These are phyloP conservation scores for Sandelia bainsii DNA, from an alignment of 2,797 vertebrate species.

Conservation along the genomic window DNA sequence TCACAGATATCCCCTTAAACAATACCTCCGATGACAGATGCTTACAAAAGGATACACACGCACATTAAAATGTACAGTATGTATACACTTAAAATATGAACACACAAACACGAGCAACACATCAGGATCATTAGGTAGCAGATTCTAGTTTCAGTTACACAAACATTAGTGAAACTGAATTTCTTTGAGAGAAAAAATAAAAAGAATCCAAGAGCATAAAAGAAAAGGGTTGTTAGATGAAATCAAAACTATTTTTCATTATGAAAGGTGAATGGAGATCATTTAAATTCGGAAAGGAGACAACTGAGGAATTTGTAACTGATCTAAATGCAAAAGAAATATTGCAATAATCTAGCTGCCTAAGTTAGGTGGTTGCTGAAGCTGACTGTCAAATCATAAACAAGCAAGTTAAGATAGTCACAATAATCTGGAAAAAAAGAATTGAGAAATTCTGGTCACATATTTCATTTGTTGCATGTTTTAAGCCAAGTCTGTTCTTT, in stretches of 20 bases:
- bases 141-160: neutral
- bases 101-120: neutral
- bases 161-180: neutral
- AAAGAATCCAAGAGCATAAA: neutral
- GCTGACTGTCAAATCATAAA: too few species aligned
- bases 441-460: too few species aligned
- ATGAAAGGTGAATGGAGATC: too few species aligned
- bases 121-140: neutral
- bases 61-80: constrained; percentile 1
- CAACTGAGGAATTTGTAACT: too few species aligned
- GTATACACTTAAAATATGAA: neutral
- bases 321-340: too few species aligned
- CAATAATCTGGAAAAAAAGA: too few species aligned
- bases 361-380: too few species aligned
- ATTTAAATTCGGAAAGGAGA: too few species aligned
- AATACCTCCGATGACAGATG: constrained; percentile 29
- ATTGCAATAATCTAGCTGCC: too few species aligned
- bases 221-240: neutral
- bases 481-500: neutral
- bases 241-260: too few species aligned
- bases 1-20: constrained; percentile 47
- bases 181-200: neutral
- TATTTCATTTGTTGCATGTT: too few species aligned
- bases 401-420: too few species aligned
- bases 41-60: constrained; percentile 14